Base-by-base conservation (phyloP, 2,113 vertebrate species). In the Psephotus haematonotus region DNA sequence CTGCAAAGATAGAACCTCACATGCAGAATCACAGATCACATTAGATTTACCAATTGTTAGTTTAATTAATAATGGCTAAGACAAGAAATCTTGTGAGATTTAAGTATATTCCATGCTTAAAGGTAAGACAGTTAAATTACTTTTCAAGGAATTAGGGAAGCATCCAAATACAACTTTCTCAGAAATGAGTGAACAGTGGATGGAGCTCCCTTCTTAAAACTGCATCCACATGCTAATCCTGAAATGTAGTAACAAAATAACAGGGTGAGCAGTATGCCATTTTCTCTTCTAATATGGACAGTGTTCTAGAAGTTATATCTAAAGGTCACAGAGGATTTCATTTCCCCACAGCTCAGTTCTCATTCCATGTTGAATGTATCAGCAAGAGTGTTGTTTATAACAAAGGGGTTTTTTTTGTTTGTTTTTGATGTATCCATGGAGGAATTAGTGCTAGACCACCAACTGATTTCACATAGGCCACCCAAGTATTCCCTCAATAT, bases 321-420 rank as follows among this genome's bases (percentile, higher is more conserved):
- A 44, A 93, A 93, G 71, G 88, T 96, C 88, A 96, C 35, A 68
- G 70, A 89, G 3, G 6, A 87, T 75, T 96, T 95, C 12, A 83
- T 68, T 96, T 60, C 44, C 90, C 43, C 41, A 33, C 17, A 43
- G 69, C 22, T 71, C 77, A 52, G 52, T 55, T 92, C 89, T 91
- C 74, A 23, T 53, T 92, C 92, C 93, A 93, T 31, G 43, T 11
- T 80, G 68, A 82, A 82, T 33, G 23, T 88, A 90, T 93, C 86
- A 82, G 85, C 90, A 94, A 95, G 78, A 50, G 49, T 82, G 68
- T 46, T 78, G 62, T 96, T 96, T 94, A 92, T 86, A 92, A 77
- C 0, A 8, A 70, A 46, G 33, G 5, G 22, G 0, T 2, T 63
- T 60, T 20, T 5, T 60, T 44, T 65, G 62, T 83, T 91, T 82